Conservation (phyloP, 2,888 invertebrate genomes). For the Oligia fasciuncula region DNA sequence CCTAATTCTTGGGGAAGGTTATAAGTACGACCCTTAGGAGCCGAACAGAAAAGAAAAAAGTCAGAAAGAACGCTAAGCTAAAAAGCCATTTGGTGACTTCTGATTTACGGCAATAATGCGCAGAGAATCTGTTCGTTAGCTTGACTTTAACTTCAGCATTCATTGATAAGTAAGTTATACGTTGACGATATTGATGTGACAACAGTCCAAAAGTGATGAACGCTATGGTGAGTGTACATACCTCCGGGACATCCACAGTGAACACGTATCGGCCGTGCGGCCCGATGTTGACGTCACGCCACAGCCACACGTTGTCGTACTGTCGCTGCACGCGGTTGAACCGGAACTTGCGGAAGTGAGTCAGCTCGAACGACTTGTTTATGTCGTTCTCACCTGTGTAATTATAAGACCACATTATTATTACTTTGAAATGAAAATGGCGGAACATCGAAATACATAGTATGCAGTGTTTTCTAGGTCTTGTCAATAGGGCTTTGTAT, state of each 20-base stretch:
- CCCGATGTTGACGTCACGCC: slow-evolving; percentile 97
- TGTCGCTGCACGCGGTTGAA: slow-evolving; percentile 97
- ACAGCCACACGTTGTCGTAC: slow-evolving; percentile 98
- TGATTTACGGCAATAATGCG: not conserved
- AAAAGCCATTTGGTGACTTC: not conserved
- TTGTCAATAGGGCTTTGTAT: not conserved
- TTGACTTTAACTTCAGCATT: not conserved
- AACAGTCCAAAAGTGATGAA: not conserved
- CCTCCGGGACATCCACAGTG: slow-evolving; percentile 95
- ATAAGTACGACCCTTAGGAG: not conserved
- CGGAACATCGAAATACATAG: not conserved
- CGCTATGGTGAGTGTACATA: slow-evolving; percentile 26
- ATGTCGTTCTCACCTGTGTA: slow-evolving; percentile 88
- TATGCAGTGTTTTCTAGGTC: not conserved
- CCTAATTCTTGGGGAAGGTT: not conserved
- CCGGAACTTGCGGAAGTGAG: slow-evolving; percentile 94
- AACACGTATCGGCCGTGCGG: slow-evolving; percentile 97
- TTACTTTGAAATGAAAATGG: not conserved
- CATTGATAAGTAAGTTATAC: not conserved
- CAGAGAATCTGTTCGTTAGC: not conserved
- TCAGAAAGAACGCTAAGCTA: not conserved
- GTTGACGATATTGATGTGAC: not conserved
- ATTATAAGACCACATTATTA: slow-evolving; percentile 1
- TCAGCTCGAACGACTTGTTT: slow-evolving; percentile 91
- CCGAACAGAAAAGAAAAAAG: not conserved